Conservation (phyloP, 2,888 invertebrate species). For the Euclidia mi region DNA sequence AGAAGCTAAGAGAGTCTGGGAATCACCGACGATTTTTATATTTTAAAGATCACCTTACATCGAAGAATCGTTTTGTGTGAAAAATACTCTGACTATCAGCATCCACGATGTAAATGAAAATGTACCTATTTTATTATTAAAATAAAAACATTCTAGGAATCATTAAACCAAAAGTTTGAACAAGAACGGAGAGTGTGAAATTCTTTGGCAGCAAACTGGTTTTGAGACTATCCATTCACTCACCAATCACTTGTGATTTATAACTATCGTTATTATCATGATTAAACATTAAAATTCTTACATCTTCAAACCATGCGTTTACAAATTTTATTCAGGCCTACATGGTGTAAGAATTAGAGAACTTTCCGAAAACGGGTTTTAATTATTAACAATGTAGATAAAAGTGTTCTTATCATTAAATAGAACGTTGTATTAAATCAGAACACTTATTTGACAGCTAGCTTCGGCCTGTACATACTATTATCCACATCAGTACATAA, state of each 20-base stretch:
- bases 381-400: not conserved
- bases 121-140: no score
- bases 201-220: conserved; percentile 2
- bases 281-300: conserved; percentile 8
- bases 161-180: not conserved
- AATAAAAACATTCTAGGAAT: no score
- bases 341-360: no score
- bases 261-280: not conserved
- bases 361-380: no score
- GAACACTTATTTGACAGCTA: not conserved
- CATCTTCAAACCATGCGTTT: not conserved
- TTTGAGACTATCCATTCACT: not conserved
- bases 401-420: not conserved
- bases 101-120: no score
- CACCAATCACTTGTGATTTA: conserved; percentile 5
- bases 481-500: conserved; percentile 2
- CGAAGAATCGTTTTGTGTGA: no score
- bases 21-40: no score
- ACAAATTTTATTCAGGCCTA: no score
- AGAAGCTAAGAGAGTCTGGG: no score
- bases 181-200: conserved; percentile 6
- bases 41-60: no score
- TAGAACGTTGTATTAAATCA: not conserved
- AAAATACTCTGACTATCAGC: no score
- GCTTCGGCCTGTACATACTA: not conserved